Conservation (phyloP, 2,888 invertebrate genomes). For the Sesamia inferens region DNA sequence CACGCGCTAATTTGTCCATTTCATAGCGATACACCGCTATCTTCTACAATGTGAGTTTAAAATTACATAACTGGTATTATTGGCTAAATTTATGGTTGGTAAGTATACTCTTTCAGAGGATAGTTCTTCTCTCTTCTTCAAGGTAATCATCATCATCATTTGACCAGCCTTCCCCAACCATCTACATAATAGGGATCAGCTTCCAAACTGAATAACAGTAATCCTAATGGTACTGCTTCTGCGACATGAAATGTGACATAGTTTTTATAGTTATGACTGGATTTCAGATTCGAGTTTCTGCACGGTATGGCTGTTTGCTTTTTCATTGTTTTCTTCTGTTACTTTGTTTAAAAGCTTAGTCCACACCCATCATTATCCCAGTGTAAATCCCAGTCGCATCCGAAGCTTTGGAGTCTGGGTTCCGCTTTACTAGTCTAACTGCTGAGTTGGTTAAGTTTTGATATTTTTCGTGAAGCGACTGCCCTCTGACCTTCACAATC, state of each 20-base stretch:
- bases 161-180: no score
- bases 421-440: no score
- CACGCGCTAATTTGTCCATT: constrained; percentile 71
- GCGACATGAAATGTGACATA: not conserved
- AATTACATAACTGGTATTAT: constrained; percentile 67
- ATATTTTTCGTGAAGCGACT: no score
- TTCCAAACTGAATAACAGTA: no score
- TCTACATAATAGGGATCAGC: no score
- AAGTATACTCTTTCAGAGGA: not conserved
- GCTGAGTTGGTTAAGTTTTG: no score
- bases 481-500: no score
- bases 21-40: constrained; percentile 47
- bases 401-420: no score
- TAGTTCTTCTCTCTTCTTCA: no score
- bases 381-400: no score
- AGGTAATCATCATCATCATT: not conserved
- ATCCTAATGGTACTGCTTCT: no score
- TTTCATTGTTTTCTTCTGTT: not conserved
- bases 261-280: not conserved
- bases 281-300: not conserved
- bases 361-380: no score
- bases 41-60: constrained; percentile 43
- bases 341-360: not conserved
- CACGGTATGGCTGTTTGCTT: not conserved
- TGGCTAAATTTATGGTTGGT: not conserved